These are phyloP conservation scores for Leptodactylus fuscus DNA, from an alignment of 2,113 vertebrate genomes.

Conservation along the genomic window DNA sequence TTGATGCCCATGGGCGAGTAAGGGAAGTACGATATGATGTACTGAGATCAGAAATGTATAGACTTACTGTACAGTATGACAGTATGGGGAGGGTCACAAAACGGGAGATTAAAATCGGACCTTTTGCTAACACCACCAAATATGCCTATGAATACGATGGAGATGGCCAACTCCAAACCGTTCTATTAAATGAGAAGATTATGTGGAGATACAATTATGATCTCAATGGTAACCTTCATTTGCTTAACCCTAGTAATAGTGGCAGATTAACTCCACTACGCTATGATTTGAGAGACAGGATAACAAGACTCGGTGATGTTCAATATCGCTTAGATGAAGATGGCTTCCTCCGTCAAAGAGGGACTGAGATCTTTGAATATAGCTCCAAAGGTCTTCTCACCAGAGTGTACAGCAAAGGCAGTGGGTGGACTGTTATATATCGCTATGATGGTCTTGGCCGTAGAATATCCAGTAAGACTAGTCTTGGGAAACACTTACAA, in stretches of 20 bases:
- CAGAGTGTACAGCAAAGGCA: constrained; percentile 94
- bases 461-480: constrained; percentile 92
- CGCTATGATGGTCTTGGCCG: constrained; percentile 94
- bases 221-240: constrained; percentile 95
- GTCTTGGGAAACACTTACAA: constrained; percentile 91
- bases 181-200: constrained; percentile 94
- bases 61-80: constrained; percentile 97
- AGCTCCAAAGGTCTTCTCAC: constrained; percentile 95
- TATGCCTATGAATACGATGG: constrained; percentile 95
- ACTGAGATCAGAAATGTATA: constrained; percentile 95
- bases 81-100: constrained; percentile 91
- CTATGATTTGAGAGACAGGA: constrained; percentile 93
- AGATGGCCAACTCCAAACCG: constrained; percentile 94
- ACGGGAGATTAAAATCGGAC: constrained; percentile 96
- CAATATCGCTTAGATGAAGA: constrained; percentile 96
- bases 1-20: constrained; percentile 93
- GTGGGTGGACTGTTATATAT: constrained; percentile 92
- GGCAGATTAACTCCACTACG: constrained; percentile 88
- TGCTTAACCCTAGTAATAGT: constrained; percentile 90
- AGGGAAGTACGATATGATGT: constrained; percentile 98
- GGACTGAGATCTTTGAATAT: constrained; percentile 94
- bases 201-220: constrained; percentile 98
- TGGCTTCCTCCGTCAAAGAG: constrained; percentile 92
- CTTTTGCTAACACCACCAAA: constrained; percentile 97
- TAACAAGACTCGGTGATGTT: constrained; percentile 95